A percentile compares a stretch with the other conserved stretches of the same genome.
Evolutionary conservation across 2,113 vertebrate species (phyloP).

Genomic region (Phaetusa simplex): DNA sequence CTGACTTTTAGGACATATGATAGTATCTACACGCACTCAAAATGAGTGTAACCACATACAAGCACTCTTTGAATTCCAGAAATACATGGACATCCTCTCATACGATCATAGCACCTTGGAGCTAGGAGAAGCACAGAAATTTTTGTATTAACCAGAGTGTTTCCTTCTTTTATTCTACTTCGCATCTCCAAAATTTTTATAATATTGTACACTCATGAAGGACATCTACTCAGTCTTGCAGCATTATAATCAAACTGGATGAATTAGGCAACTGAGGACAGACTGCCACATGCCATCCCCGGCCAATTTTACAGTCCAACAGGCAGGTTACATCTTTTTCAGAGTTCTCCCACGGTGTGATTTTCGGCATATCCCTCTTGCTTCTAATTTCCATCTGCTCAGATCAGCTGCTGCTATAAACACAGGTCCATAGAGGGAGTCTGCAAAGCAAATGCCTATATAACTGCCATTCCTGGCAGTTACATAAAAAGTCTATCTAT

Average conservation of each 20-base stretch:
- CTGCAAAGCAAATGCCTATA: neutral
- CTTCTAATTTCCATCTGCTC: constrained; percentile 43
- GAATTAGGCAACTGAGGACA: neutral
- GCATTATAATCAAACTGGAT: neutral
- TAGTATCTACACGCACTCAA: neutral
- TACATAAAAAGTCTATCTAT: neutral
- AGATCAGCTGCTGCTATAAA: constrained; percentile 6
- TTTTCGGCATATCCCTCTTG: neutral
- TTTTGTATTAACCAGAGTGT: neutral
- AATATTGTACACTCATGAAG: neutral
- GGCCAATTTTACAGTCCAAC: neutral
- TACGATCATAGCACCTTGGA: neutral
- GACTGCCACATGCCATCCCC: neutral
- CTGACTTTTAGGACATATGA: neutral
- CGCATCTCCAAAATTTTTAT: neutral
- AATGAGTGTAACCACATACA: neutral
- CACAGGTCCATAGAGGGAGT: neutral
- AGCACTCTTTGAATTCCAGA: neutral
- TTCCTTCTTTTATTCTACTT: neutral
- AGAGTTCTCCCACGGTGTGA: neutral
- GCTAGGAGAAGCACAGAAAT: neutral
- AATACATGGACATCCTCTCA: neutral
- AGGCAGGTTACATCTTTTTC: constrained; percentile 1
- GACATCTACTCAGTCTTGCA: neutral
- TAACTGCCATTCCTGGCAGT: neutral